A percentile compares a stretch with the other conserved stretches of the same genome.
phyloP scores from a whole-genome alignment of 2,888 invertebrate genomes.

The Lycophotia porphyrea region DNA sequence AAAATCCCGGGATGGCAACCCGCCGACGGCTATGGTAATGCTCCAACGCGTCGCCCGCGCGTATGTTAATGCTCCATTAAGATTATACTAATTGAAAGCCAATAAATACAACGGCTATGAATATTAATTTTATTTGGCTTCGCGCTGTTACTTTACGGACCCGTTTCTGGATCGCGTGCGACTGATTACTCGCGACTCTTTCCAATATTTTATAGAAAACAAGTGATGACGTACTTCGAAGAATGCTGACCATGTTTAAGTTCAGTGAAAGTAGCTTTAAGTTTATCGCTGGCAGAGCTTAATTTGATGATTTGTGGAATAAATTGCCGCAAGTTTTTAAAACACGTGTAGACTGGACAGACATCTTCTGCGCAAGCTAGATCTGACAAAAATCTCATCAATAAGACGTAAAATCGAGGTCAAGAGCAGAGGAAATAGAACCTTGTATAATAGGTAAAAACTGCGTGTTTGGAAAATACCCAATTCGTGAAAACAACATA shows the following conservation, averaged over 20 bases:
- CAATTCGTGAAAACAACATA: constrained; percentile 9
- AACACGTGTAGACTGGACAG: not conserved
- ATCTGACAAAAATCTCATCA: not conserved
- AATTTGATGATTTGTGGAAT: constrained; percentile 19
- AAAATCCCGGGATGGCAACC: constrained; percentile 75
- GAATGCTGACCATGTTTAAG: constrained; percentile 41
- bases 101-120: constrained; percentile 90
- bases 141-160: constrained; percentile 76
- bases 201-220: constrained; percentile 63
- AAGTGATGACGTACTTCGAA: constrained; percentile 35
- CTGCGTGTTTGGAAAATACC: constrained; percentile 10
- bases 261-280: constrained; percentile 52
- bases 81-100: constrained; percentile 91
- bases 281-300: constrained; percentile 3
- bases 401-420: not conserved
- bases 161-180: constrained; percentile 81
- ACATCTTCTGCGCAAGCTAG: not conserved
- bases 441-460: not conserved
- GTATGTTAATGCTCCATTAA: constrained; percentile 90
- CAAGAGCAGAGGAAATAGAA: not conserved
- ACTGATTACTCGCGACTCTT: constrained; percentile 68
- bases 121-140: constrained; percentile 90
- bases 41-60: constrained; percentile 84
- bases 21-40: constrained; percentile 78
- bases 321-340: not conserved